Evolutionary conservation across 2,113 vertebrate genomes (phyloP), one percentile per base, ranked within the genome.

Genomic region (Brachypteracias leptosomus): DNA sequence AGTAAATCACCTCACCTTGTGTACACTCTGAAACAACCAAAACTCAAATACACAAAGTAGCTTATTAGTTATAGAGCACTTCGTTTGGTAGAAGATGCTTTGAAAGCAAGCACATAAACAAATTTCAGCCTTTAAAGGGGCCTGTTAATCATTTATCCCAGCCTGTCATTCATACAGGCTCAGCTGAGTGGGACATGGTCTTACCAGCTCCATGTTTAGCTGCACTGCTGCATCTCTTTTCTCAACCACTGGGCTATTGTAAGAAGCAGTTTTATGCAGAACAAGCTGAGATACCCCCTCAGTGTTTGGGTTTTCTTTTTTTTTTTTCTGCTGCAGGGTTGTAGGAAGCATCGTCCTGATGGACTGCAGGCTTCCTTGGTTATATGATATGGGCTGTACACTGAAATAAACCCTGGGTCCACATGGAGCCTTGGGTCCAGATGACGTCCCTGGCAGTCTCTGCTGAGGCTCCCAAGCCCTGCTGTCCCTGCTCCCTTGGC

Each of bases 391-490:
- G 9, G 6, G 6, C 21, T n/a, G 26, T 7, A 11, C 6, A 21
- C 31, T 26, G 13, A n/a, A 86, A 65, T 35, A 68, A 83, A 4
- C 11, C 25, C 18, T 49, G 22, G n/a, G 28, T 35, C 18, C 29
- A 28, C 2, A 3, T 1, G 7, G 11, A 83, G 10, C 9, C 19
- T 19, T 0, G 2, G 9, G 26, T 46, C 38, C 35, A n/a, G 20
- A 10, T 66, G 73, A 40, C 5, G n/a, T 40, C 10, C 16, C 28
- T 44, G 8, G 2, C 18, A 63, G 35, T 40, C 16, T 31, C 33
- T 57, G 31, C 22, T 0, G 7, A 46, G 31, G 7, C 13, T 71
- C 11, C 55, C 25, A 9, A 74, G 40, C 7, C 54, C n/a, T 79
- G n/a, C 28, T 79, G 28, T 13, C n/a, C 28, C 11, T 76, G 20